Conservation (phyloP, 2,888 invertebrate species). For the Clitarchus hookeri region DNA sequence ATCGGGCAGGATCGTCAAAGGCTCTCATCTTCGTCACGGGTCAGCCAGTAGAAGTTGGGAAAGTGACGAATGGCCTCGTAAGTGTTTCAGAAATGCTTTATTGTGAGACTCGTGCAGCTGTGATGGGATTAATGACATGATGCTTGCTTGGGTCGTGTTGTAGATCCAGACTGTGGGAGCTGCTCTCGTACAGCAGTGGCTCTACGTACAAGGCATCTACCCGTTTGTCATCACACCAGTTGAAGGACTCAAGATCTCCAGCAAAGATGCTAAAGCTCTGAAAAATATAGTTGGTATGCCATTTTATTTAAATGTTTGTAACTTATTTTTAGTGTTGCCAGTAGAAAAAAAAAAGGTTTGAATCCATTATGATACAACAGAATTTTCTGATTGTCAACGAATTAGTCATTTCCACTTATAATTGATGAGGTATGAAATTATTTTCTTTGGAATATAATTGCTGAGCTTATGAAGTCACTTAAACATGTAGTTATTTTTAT, state of each 20-base stretch:
- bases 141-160: background rate
- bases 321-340: too few species aligned
- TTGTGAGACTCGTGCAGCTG: background rate
- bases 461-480: too few species aligned
- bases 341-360: too few species aligned
- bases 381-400: too few species aligned
- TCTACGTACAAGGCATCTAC: constrained; percentile 63
- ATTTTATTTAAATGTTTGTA: background rate
- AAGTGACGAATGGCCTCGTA: background rate
- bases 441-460: too few species aligned
- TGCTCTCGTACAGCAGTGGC: constrained; percentile 52
- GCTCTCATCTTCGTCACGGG: constrained; percentile 70
- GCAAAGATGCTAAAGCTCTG: constrained; percentile 56
- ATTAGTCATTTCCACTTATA: too few species aligned
- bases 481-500: too few species aligned
- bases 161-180: constrained; percentile 53
- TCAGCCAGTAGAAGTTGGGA: constrained; percentile 61
- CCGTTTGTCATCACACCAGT: constrained; percentile 67
- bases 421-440: too few species aligned
- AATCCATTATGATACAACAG: too few species aligned
- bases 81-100: background rate
- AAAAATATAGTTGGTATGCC: constrained; percentile 62
- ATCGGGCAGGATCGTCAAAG: constrained; percentile 76
- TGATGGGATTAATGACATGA: background rate
- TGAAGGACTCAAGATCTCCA: constrained; percentile 58